Conservation (phyloP, 2,888 invertebrate genomes). For the Deilephila elpenor region DNA sequence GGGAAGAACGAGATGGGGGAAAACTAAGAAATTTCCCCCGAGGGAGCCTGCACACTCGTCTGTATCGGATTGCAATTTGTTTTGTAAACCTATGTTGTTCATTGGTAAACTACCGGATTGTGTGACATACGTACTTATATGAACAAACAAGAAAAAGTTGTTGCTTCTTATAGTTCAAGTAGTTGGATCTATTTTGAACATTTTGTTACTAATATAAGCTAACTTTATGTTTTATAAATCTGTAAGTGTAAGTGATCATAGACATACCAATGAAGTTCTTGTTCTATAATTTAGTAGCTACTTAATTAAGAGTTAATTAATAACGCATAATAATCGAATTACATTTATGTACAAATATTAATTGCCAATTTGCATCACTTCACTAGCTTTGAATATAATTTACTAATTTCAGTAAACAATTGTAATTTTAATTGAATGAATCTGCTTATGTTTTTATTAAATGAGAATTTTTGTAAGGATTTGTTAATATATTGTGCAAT, state of each 20-base stretch:
- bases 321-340: background rate
- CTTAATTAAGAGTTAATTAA: too few species aligned
- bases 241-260: too few species aligned
- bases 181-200: background rate
- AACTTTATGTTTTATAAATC: too few species aligned
- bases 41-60: conserved; percentile 48
- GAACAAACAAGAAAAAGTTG: background rate
- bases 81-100: conserved; percentile 21
- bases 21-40: conserved; percentile 61
- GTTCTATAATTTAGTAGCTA: too few species aligned
- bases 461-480: background rate
- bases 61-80: conserved; percentile 26
- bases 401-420: background rate
- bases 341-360: background rate
- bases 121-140: background rate
- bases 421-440: background rate
- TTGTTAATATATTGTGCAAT: background rate
- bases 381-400: background rate
- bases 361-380: background rate
- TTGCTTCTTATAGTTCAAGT: background rate
- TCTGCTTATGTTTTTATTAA: background rate
- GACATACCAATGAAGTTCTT: too few species aligned
- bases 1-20: conserved; percentile 60
- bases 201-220: too few species aligned
- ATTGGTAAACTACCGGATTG: conserved; percentile 3